Evolutionary conservation across 2,797 vertebrate genomes (phyloP), one percentile per base, ranked within the genome.

Genomic region (Darevskia nairensis): DNA sequence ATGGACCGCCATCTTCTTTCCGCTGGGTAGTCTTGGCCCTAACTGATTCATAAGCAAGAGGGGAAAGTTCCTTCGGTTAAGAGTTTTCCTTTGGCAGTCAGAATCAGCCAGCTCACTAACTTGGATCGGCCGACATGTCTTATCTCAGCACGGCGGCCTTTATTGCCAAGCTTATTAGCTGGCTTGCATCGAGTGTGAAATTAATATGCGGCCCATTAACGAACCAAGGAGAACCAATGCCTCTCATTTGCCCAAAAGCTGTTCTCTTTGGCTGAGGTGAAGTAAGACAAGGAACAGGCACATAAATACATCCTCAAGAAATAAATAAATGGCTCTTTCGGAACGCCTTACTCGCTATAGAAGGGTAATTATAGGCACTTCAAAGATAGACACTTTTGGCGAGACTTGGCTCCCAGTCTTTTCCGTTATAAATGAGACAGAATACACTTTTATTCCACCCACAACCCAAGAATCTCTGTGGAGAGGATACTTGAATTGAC

Each of bases 121-220:
- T 79, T 17, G 68, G 41, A 55, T 25, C 39, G 23, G 59, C 35
- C 41, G 1, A 29, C 7, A 64, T 9, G 27, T n/a, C 39, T 89
- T 89, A 41, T 84, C 86, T 66, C 50, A 21, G 71, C 88, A 59
- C 3, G 50, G 66, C 27, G 4, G 19, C 9, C 85, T n/a, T 89
- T 46, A 19, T 78, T n/a, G 80, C 27, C 41, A 90, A 55, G 35
- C 27, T 29, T 41, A 78, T 29, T 29, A 85, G 84, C n/a, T 72
- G 29, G 32, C 5, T 80, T 41, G 2, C 77, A 15, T 32, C 61
- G 59, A 78, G 41, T 80, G 55, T 87, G 59, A 87, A 86, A 79
- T 89, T 75, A 84, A 59, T 74, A 25, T 59, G 76, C 85, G 78
- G n/a, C 39, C 25, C 27, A 50, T 90, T 89, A 85, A 64, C 71